Percentiles rank a stretch among this genome's conserved stretches.
Conservation (phyloP, 2,888 invertebrate species). For the Notodonta ziczac region DNA sequence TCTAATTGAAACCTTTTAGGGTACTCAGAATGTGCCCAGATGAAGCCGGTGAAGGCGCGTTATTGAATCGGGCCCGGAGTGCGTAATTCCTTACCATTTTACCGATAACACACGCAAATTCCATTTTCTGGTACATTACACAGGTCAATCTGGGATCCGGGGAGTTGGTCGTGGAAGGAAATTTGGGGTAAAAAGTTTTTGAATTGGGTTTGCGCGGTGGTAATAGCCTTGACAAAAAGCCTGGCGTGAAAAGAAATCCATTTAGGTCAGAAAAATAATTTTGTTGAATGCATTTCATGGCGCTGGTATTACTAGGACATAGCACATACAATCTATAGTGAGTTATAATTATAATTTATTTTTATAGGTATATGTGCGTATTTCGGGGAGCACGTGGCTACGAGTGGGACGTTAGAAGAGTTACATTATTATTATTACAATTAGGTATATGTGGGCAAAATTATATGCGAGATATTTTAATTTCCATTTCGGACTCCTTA, state of each 20-base stretch:
- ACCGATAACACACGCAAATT: constrained; percentile 63
- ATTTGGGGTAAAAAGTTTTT: neutral
- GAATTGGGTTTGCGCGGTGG: neutral
- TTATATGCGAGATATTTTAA: too few species aligned
- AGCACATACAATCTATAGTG: too few species aligned
- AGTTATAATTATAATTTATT: too few species aligned
- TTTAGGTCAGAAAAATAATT: too few species aligned
- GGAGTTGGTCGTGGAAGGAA: neutral
- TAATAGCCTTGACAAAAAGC: neutral
- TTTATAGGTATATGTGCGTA: too few species aligned
- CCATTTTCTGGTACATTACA: constrained; percentile 77
- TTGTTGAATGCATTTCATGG: too few species aligned
- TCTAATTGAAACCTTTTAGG: constrained; percentile 40
- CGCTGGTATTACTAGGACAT: too few species aligned
- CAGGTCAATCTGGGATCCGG: constrained; percentile 55
- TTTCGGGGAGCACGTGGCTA: too few species aligned
- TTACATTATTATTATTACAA: too few species aligned
- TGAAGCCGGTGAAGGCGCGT: constrained; percentile 16
- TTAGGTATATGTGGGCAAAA: too few species aligned
- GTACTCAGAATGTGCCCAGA: constrained; percentile 25
- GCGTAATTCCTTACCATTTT: constrained; percentile 48
- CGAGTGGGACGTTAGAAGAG: too few species aligned
- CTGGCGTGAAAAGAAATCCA: neutral
- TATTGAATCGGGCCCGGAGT: constrained; percentile 27
- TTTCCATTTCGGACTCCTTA: too few species aligned